These are phyloP conservation scores for Phyto melanocephala DNA, from an alignment of 2,888 invertebrate species.

Conservation along the genomic window DNA sequence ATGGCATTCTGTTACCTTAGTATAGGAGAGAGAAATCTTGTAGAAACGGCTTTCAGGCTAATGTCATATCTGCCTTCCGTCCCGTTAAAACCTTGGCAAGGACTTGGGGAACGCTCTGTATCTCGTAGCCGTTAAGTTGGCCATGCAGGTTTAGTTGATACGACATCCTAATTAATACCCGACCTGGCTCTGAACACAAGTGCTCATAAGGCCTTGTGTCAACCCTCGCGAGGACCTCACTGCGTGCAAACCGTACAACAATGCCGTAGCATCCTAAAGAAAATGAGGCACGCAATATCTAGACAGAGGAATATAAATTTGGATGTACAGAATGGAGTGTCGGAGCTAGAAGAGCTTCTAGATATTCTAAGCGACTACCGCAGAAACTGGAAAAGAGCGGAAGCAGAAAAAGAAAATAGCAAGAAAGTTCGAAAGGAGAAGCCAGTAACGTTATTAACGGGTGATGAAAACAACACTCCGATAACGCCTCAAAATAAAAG, in stretches of 20 bases:
- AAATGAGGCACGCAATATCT: not conserved
- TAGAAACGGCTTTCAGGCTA: constrained; percentile 48
- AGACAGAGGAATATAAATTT: constrained; percentile 10
- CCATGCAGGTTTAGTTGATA: not conserved
- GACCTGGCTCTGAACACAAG: too few relatives aligned
- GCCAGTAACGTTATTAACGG: not conserved
- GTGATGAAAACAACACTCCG: not conserved
- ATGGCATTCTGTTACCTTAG: not conserved
- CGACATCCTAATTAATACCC: constrained; percentile 16
- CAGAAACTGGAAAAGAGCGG: constrained; percentile 9
- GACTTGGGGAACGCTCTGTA: constrained; percentile 37
- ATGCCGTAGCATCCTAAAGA: not conserved
- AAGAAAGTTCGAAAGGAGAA: not conserved
- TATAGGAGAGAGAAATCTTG: constrained; percentile 31
- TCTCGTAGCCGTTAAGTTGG: constrained; percentile 46
- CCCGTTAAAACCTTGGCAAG: constrained; percentile 54
- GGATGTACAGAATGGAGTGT: constrained; percentile 15
- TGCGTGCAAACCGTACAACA: not conserved
- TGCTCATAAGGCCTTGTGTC: too few relatives aligned
- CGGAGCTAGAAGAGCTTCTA: not conserved
- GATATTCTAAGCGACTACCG: constrained; percentile 4
- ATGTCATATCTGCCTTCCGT: constrained; percentile 40
- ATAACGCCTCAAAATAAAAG: not conserved
- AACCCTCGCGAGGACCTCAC: not conserved
- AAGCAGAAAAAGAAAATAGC: not conserved